Base-by-base conservation (phyloP, 2,888 invertebrate genomes). In the Gastrophysa polygoni region DNA sequence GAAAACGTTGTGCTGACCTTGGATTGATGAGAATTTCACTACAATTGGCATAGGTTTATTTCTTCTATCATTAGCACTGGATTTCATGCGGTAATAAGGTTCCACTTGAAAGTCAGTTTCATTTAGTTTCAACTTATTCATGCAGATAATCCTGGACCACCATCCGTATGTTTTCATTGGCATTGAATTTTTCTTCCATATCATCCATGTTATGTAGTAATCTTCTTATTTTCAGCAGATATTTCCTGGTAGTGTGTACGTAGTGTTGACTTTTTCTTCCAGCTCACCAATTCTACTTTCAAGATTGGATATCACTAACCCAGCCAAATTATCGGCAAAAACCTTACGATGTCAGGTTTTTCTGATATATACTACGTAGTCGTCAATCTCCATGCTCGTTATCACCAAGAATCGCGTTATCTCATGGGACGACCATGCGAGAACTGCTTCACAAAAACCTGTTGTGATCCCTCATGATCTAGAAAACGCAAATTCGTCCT, bases 281-380 rank as follows among this genome's bases (percentile, higher is more conserved):
- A 50, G 29, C 32, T 50, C 50, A 5, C 29, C 32, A 50, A 50
- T 50, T 50, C 50, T 20, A 51, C 32, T 51, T 51, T 51, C 32
- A 32, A 51, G 18, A 29, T 32, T 32, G 32, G 34, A 32, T 32
- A 51, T 51, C 51, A 51, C 51, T 50, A 50, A 50, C 24, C 51
- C 32, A 34, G 51, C 51, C 20, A 51, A 51, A n/a, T 51, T 51
- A 14, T 51, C 29, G 18, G 51, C 51, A 32, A 51, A 51, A 51
- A 32, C 51, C n/a, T n/a, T n/a, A n/a, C n/a, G n/a, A n/a, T n/a
- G n/a, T n/a, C n/a, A n/a, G n/a, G n/a, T n/a, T n/a, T n/a, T n/a
- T n/a, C n/a, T n/a, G n/a, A n/a, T n/a, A n/a, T n/a, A n/a, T n/a
- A n/a, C n/a, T n/a, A n/a, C n/a, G n/a, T n/a, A n/a, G n/a, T n/a